Evolutionary conservation across 2,888 invertebrate genomes (phyloP), one percentile per base, ranked within the genome.

Genomic region (Drosophila seclusa): DNA sequence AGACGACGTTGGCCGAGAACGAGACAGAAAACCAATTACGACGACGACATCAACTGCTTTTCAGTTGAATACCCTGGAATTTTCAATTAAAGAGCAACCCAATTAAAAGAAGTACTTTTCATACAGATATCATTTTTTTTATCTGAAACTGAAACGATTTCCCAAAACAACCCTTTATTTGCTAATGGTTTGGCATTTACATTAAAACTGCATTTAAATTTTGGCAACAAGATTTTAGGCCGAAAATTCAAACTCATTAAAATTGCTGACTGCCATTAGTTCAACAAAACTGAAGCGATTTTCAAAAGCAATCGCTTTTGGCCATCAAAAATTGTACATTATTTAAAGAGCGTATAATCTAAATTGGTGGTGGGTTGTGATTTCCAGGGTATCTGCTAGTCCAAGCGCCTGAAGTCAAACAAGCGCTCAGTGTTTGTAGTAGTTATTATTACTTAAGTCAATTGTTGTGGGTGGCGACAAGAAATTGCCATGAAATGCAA

Each of bases 401-500:
- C 58, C 1, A 1, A 31, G 4, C 7, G 7, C 2, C 6, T 16
- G 1, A 3, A 13, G 2, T 21, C 5, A 10, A 32, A 21, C 21
- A 48, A 49, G 10, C 32, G 24, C 38, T 48, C 24, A 45, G 36
- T 27, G 55, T 60, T 48, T 34, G 62, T 57, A 52, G 60, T 62
- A 62, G 63, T 72, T 67, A 49, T 66, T 73, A 71, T 71, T 70
- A 69, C 76, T 74, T 66, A 72, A 81, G 81, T 70, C 83, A 75
- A 83, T 81, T 83, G 78, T 73, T 76, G 74, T 66, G 77, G 64
- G 69, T 76, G 77, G 58, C 70, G 67, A 68, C 67, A 69, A 68
- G 54, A 79, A 82, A 78, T 71, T 68, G 66, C 68, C 70, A 61
- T 66, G 68, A 73, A 76, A 76, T 80, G 80, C 76, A 73, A 79